These are phyloP conservation scores for Lissocephala sabroskyi DNA, from an alignment of 2,888 invertebrate genomes.

Conservation along the genomic window DNA sequence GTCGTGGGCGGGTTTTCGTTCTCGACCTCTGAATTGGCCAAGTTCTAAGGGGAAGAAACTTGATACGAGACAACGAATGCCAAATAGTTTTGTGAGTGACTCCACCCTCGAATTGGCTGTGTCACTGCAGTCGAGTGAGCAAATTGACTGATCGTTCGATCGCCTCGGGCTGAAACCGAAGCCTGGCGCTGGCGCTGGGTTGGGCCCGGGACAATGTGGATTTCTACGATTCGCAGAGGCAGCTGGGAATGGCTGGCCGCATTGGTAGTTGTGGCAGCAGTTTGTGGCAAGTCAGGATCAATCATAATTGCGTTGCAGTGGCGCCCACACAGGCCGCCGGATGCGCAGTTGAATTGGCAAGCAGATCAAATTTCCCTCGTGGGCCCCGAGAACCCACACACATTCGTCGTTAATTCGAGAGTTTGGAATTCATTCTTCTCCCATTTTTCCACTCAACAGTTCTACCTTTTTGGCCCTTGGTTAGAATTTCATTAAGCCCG, in stretches of 20 bases:
- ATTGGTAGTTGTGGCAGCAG: no score
- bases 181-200: no score
- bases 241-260: neutral
- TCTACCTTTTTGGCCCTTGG: no score
- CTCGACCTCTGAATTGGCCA: no score
- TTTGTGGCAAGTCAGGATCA: conserved; percentile 46
- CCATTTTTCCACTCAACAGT: no score
- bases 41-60: no score
- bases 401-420: no score
- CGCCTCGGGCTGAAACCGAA: conserved; percentile 2
- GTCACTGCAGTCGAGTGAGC: conserved; percentile 9
- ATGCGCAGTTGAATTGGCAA: conserved; percentile 65
- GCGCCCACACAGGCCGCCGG: conserved; percentile 68
- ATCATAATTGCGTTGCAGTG: conserved; percentile 58
- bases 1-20: no score
- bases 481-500: no score
- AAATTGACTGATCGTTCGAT: conserved; percentile 14
- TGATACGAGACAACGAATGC: no score
- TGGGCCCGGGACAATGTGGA: conserved; percentile 22
- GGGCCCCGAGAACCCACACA: no score
- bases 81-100: neutral
- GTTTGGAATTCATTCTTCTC: no score
- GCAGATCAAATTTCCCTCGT: conserved; percentile 7
- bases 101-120: conserved; percentile 11
- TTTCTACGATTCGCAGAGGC: conserved; percentile 32